These are phyloP conservation scores for Grammomys dolichurus DNA, from an alignment of 2,113 vertebrate genomes.

Conservation along the genomic window DNA sequence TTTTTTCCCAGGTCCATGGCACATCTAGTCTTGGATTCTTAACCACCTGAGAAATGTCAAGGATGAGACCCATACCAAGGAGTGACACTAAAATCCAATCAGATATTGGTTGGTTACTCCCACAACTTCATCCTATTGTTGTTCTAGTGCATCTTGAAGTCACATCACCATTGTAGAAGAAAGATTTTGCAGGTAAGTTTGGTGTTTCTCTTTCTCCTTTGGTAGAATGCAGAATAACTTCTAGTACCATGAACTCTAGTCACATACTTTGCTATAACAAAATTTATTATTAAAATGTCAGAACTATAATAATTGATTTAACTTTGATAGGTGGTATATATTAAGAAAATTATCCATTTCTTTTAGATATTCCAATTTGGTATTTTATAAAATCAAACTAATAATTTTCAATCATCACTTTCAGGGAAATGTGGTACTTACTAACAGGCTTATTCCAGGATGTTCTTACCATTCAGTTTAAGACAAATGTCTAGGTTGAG, in stretches of 20 bases:
- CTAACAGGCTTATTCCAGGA: not conserved
- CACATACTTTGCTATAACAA: not conserved
- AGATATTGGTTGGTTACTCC: not conserved
- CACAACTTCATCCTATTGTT: not conserved
- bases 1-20: not conserved
- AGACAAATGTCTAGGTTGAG: not conserved
- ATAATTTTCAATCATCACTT: conserved; percentile 17
- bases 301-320: not conserved
- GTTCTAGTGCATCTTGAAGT: not conserved
- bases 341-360: too few species aligned
- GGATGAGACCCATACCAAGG: not conserved
- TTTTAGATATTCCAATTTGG: too few species aligned
- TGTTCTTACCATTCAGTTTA: not conserved
- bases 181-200: not conserved
- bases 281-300: conserved; percentile 45
- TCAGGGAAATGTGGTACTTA: not conserved
- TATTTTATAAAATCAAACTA: not conserved
- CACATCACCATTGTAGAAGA: not conserved
- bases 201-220: not conserved
- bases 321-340: too few species aligned
- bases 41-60: not conserved
- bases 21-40: not conserved
- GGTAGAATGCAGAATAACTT: not conserved
- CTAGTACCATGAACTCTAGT: not conserved
- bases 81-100: not conserved